These are phyloP conservation scores for Oreocharis arfaki DNA, from an alignment of 2,113 vertebrate genomes.

Conservation along the genomic window DNA sequence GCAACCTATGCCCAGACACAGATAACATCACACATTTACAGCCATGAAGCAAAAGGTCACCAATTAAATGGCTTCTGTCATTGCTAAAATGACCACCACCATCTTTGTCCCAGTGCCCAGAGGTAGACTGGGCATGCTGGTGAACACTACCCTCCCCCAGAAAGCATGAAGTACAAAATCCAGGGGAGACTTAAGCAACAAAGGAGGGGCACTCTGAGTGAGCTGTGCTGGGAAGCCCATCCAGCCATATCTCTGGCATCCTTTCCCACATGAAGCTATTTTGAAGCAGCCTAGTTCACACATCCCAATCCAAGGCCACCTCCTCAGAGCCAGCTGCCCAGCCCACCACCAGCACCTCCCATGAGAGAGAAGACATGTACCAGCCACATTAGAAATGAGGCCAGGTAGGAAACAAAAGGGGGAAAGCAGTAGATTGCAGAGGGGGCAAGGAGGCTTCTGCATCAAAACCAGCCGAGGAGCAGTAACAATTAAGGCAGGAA, in stretches of 20 bases:
- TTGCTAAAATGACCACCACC: neutral
- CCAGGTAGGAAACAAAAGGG: neutral
- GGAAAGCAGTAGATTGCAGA: neutral
- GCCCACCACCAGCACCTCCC: neutral
- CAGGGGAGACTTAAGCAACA: neutral
- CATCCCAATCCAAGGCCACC: neutral
- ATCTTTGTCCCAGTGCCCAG: neutral
- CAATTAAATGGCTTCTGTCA: neutral
- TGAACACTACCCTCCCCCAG: neutral
- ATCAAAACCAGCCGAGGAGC: neutral
- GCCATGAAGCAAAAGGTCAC: neutral
- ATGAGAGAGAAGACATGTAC: neutral
- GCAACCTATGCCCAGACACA: neutral
- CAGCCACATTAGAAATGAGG: neutral
- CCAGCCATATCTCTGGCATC: rapidly evolving
- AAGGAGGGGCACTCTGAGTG: neutral
- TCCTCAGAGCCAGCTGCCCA: neutral
- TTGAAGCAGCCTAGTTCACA: neutral
- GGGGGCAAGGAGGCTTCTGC: neutral
- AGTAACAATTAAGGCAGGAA: neutral
- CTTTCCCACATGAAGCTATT: neutral
- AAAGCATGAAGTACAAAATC: neutral
- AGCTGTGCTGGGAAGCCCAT: neutral
- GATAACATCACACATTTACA: neutral
- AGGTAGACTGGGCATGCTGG: rapidly evolving